These are phyloP conservation scores for Temnothorax longispinosus DNA, from an alignment of 1,140 invertebrate genomes.

Conservation along the genomic window DNA sequence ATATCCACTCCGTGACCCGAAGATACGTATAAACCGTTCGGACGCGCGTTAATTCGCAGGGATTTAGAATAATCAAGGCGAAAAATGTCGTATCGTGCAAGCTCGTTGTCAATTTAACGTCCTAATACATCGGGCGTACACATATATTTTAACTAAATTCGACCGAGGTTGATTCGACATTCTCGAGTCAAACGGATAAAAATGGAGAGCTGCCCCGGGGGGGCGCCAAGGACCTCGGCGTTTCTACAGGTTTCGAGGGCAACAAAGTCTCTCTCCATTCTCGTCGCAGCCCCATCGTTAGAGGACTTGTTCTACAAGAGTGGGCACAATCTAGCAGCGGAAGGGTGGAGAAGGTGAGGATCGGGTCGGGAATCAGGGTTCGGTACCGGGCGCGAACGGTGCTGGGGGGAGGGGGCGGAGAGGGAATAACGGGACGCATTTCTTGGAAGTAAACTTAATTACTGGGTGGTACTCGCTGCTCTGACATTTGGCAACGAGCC, in stretches of 20 bases:
- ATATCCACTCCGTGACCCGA: conserved; percentile 3
- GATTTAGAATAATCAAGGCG: not conserved
- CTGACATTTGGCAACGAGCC: conserved; percentile 79
- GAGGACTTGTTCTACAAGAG: conserved; percentile 67
- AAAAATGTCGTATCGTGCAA: not conserved
- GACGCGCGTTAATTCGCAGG: conserved; percentile 13
- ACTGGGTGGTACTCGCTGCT: conserved; percentile 72
- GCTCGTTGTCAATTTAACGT: too few species aligned
- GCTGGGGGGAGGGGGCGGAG: not conserved
- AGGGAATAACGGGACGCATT: conserved; percentile 48
- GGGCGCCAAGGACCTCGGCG: not conserved
- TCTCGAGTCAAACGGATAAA: not conserved
- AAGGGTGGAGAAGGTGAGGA: conserved; percentile 55
- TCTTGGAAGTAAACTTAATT: conserved; percentile 79
- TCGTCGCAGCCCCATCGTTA: conserved; percentile 50
- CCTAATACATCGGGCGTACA: too few species aligned
- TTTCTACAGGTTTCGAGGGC: conserved; percentile 13
- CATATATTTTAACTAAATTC: too few species aligned
- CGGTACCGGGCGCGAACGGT: not conserved
- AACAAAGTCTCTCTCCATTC: conserved; percentile 29
- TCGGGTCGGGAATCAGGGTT: conserved; percentile 43
- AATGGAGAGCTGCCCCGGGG: not conserved
- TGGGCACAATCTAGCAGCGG: conserved; percentile 26
- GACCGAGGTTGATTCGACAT: not conserved
- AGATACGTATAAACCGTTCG: not conserved